A percentile compares a stretch with the other conserved stretches of the same genome.
phyloP scores from a whole-genome alignment of 2,113 vertebrate species.

The Chloropsis cyanopogon region DNA sequence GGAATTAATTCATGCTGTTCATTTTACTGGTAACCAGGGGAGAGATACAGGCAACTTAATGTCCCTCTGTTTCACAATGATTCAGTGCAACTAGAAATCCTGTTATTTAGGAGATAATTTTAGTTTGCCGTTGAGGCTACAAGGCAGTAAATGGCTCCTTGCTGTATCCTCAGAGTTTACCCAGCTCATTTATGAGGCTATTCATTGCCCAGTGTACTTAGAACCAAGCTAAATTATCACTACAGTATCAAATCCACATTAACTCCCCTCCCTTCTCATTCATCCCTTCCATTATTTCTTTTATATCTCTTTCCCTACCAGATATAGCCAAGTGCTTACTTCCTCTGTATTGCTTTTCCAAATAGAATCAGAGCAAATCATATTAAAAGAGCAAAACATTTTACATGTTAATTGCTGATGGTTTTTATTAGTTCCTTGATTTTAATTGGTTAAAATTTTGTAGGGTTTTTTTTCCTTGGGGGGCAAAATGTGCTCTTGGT shows the following conservation, averaged over 20 bases:
- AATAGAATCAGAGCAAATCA: background rate
- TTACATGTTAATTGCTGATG: constrained; percentile 28
- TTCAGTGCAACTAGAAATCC: constrained; percentile 67
- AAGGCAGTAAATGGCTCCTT: constrained; percentile 68
- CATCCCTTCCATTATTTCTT: constrained; percentile 14
- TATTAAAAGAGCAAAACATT: constrained; percentile 22
- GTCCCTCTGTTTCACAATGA: constrained; percentile 49
- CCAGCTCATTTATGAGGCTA: constrained; percentile 58
- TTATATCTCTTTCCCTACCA: background rate
- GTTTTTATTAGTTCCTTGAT: constrained; percentile 31
- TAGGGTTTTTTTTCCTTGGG: background rate
- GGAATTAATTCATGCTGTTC: constrained; percentile 40
- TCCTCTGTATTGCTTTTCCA: background rate
- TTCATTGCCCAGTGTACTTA: constrained; percentile 52
- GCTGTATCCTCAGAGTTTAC: constrained; percentile 53
- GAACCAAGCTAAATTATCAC: constrained; percentile 53
- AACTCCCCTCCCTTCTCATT: background rate
- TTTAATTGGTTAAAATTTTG: constrained; percentile 23
- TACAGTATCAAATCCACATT: constrained; percentile 26
- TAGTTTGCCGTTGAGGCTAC: constrained; percentile 54
- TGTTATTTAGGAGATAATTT: constrained; percentile 76
- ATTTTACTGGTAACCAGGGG: constrained; percentile 64
- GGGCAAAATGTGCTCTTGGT: background rate
- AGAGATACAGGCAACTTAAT: constrained; percentile 63
- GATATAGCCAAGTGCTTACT: background rate